Conservation (phyloP, 2,888 invertebrate genomes). For the Dromius quadrimaculatus region DNA sequence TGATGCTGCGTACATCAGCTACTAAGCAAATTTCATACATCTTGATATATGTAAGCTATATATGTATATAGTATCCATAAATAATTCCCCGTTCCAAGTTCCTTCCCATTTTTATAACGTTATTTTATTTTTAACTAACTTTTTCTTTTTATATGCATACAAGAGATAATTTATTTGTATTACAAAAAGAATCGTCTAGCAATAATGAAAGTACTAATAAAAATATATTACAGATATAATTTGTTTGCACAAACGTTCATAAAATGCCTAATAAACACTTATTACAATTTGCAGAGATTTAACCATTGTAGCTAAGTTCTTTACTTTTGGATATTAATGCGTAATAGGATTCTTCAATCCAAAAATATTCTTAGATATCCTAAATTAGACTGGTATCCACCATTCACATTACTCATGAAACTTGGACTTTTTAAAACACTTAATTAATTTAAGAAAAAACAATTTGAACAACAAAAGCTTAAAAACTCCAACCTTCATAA, state of each 20-base stretch:
- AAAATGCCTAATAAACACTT: conserved; percentile 44
- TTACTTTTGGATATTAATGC: conserved; percentile 40
- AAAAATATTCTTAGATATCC: conserved; percentile 36
- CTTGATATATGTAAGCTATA: conserved; percentile 46
- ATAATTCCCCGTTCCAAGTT: conserved; percentile 45
- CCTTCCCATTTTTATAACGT: conserved; percentile 43
- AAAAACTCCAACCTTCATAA: conserved; percentile 31
- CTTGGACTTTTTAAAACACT: conserved; percentile 23
- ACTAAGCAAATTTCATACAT: conserved; percentile 43
- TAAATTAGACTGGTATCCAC: conserved; percentile 27
- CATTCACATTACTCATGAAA: conserved; percentile 4
- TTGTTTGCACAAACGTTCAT: conserved; percentile 46
- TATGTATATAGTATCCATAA: conserved; percentile 44
- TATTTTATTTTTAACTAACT: conserved; percentile 35
- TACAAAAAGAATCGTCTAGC: conserved; percentile 45
- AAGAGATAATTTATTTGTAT: conserved; percentile 43
- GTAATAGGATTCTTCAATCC: conserved; percentile 16
- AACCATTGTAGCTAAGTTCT: conserved; percentile 39
- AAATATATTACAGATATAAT: conserved; percentile 49
- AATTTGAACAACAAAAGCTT: conserved; percentile 19
- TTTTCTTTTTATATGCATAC: conserved; percentile 27
- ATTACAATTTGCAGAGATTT: conserved; percentile 32
- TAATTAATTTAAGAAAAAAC: conserved; percentile 18
- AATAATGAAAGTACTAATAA: conserved; percentile 46
- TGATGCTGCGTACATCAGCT: conserved; percentile 39